A percentile compares a stretch with the other conserved stretches of the same genome.
Conservation (phyloP, 1,140 invertebrate species). For the Drosophila kohkoa region DNA sequence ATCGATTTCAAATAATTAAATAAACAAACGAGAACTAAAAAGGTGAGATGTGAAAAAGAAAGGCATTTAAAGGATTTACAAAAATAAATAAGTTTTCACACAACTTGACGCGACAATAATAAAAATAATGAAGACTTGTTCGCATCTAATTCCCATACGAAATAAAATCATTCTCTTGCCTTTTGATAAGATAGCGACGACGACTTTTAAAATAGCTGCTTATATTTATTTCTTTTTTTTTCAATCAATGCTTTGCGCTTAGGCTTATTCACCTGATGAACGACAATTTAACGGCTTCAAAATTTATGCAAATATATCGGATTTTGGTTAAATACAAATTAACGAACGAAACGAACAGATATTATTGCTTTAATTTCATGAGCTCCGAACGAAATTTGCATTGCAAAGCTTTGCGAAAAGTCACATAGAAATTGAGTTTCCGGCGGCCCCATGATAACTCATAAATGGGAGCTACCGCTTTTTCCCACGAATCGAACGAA, state of each 20-base stretch:
- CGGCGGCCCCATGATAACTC: slow-evolving; percentile 55
- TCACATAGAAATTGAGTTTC: slow-evolving; percentile 47
- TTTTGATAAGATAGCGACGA: slow-evolving; percentile 1
- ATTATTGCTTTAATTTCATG: slow-evolving; percentile 43
- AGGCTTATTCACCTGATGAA: slow-evolving; percentile 57
- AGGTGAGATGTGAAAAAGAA: neutral
- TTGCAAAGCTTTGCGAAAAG: slow-evolving; percentile 51
- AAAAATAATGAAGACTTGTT: neutral
- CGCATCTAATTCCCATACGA: neutral
- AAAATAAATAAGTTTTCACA: neutral
- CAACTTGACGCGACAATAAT: neutral
- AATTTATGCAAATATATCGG: slow-evolving; percentile 37
- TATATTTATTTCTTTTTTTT: neutral
- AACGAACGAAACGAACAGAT: slow-evolving; percentile 42
- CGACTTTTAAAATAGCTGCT: slow-evolving; percentile 2
- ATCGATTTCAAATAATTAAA: neutral
- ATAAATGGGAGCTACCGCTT: slow-evolving; percentile 32
- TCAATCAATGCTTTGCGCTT: slow-evolving; percentile 4
- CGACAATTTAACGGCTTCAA: slow-evolving; percentile 52
- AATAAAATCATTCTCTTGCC: neutral
- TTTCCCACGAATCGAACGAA: slow-evolving; percentile 70
- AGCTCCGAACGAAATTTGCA: slow-evolving; percentile 52
- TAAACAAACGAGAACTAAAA: neutral
- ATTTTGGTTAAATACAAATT: slow-evolving; percentile 47
- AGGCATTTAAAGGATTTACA: neutral